These are phyloP conservation scores for Pteropus alecto DNA, from an alignment of 2,113 vertebrate genomes.

Conservation along the genomic window DNA sequence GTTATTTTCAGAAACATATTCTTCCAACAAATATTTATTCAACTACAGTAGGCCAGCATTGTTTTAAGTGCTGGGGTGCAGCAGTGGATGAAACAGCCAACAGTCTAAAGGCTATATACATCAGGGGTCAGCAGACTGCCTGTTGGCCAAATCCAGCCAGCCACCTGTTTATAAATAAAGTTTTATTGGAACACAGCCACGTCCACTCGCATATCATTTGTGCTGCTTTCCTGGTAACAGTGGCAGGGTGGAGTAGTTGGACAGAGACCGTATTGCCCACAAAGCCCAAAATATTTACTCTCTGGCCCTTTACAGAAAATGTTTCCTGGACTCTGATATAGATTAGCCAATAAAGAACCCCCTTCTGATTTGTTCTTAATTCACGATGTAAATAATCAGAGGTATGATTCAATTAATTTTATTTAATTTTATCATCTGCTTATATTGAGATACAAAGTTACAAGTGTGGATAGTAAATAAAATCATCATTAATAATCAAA, in stretches of 20 bases:
- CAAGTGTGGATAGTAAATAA: background rate
- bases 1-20: background rate
- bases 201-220: rapidly evolving
- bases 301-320: background rate
- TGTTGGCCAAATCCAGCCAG: background rate
- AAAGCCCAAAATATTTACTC: background rate
- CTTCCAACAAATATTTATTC: background rate
- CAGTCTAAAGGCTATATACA: background rate
- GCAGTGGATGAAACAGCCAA: rapidly evolving
- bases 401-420: background rate
- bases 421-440: background rate
- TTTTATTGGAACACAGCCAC: background rate
- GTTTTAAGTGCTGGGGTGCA: background rate
- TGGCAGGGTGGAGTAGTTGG: rapidly evolving
- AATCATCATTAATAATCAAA: background rate
- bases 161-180: background rate
- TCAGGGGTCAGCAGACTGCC: background rate
- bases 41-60: background rate
- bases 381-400: background rate
- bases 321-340: background rate
- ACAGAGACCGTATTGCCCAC: no score
- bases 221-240: background rate
- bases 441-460: background rate
- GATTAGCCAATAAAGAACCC: background rate
- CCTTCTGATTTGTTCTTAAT: background rate